phyloP scores from a whole-genome alignment of 2,888 invertebrate genomes.

The Thera britannica region DNA sequence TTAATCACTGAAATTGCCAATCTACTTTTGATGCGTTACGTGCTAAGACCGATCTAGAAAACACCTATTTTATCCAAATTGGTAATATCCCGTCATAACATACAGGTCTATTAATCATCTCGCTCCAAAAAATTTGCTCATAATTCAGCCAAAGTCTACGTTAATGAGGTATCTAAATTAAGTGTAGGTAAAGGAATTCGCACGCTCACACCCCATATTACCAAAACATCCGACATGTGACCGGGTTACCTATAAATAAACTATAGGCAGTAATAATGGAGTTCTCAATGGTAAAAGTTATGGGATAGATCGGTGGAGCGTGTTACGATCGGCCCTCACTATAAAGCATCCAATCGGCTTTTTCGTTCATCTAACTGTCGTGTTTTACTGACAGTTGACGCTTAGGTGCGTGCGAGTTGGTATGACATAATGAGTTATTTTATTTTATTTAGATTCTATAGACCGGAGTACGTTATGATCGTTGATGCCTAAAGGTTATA shows the following conservation, averaged over 20 bases:
- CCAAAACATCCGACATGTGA: constrained; percentile 37
- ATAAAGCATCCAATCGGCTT: not conserved
- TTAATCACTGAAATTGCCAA: too few species aligned
- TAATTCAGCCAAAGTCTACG: constrained; percentile 2
- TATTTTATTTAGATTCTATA: too few species aligned
- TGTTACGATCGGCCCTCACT: constrained; percentile 18
- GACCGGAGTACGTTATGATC: too few species aligned
- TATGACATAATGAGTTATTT: too few species aligned
- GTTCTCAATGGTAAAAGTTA: constrained; percentile 41
- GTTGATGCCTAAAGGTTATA: not conserved
- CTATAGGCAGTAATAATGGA: constrained; percentile 37
- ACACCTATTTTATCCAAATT: not conserved
- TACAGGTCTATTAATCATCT: not conserved
- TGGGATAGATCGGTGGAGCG: constrained; percentile 36
- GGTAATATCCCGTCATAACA: not conserved
- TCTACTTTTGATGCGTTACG: too few species aligned
- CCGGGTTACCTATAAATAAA: constrained; percentile 41
- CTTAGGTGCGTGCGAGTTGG: too few species aligned
- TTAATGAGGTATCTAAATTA: constrained; percentile 5
- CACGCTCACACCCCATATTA: constrained; percentile 8
- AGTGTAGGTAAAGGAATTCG: constrained; percentile 18
- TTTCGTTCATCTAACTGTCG: not conserved
- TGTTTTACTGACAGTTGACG: too few species aligned
- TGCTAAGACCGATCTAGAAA: too few species aligned
- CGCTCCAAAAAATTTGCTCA: not conserved